Base-by-base conservation (phyloP, 2,888 invertebrate species). In the Bruchidius siliquastri region DNA sequence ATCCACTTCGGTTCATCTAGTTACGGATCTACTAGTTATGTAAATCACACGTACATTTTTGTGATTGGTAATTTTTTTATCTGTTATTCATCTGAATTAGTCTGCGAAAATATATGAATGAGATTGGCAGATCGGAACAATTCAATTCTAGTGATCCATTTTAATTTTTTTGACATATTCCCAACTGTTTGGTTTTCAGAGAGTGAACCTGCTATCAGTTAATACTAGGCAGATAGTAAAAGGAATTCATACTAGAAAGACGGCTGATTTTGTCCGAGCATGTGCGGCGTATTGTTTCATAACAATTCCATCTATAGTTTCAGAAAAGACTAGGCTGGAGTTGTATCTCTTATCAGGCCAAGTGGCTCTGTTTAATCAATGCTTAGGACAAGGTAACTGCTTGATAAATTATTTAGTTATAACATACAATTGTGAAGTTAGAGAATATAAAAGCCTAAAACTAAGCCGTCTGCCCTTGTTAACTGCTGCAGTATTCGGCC, bases 281-380 rank as follows among this genome's bases (percentile, higher is more conserved):
- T 98, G 98, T 88, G 93, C 96, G 69, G 98, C 99, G 0, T 99
- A 96, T 87, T 94, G 94, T 86, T 98, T 94, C 87, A 97, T 99
- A 76, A 98, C 98, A 10, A 95, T 97, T 84, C 99, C 99, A n/a
- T 98, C 98, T 20, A 91, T 99, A 84, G 91, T 90, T 80, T 93
- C 94, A 75, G 90, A 93, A n/a, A 91, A 93, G 75, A 89, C 91
- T 22, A 91, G 94, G 83, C 90, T 97, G 81, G 93, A 95, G 80
- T 90, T 98, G 71, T 97, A 97, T 88, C 88, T 97, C 74, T 88
- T 95, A 8, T 93, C 95, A 20, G 97, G 96, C 21, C 96, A 96
- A 87, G 94, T 96, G 69, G 96, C 97, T 22, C 88, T 98, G 75
- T 89, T 94, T 74, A 97, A 96, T 88, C 92, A 94, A 81, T 97